phyloP scores from a whole-genome alignment of 2,797 vertebrate species.

The Hemitrygon akajei region DNA sequence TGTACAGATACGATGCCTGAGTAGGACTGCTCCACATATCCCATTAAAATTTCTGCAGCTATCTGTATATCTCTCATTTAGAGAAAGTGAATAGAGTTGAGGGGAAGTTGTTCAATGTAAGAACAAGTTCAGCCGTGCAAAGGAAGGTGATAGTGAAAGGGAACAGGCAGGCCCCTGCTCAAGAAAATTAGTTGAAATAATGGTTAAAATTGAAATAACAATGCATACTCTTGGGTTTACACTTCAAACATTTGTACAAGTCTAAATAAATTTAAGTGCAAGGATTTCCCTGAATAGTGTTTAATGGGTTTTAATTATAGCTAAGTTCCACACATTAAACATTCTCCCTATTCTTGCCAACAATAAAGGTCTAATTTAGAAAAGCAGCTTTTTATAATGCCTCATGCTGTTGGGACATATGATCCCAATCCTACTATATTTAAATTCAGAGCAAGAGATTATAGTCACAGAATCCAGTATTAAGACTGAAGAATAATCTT shows the following conservation, averaged over 20 bases:
- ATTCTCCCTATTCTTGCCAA: not conserved
- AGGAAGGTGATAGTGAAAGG: too few relatives aligned
- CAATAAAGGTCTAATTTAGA: not conserved
- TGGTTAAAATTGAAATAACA: not conserved
- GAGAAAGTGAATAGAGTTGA: too few relatives aligned
- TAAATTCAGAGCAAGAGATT: not conserved
- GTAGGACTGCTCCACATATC: too few relatives aligned
- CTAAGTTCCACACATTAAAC: not conserved
- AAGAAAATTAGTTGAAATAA: too few relatives aligned
- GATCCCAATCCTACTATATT: not conserved
- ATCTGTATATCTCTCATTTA: too few relatives aligned
- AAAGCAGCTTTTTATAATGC: not conserved
- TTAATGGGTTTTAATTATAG: not conserved
- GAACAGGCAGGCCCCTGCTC: too few relatives aligned
- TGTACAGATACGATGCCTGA: too few relatives aligned
- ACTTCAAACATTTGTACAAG: not conserved
- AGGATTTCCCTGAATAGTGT: not conserved
- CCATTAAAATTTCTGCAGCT: too few relatives aligned
- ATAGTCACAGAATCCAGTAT: not conserved
- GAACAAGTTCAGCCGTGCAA: too few relatives aligned
- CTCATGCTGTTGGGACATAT: not conserved
- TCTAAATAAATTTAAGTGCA: not conserved
- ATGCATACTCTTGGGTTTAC: not conserved
- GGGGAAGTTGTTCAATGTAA: too few relatives aligned
- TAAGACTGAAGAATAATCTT: conserved; percentile 13